Percentiles rank a stretch among this genome's conserved stretches.
Evolutionary conservation across 2,888 invertebrate species (phyloP).

Genomic region (Teleiodes luculella): DNA sequence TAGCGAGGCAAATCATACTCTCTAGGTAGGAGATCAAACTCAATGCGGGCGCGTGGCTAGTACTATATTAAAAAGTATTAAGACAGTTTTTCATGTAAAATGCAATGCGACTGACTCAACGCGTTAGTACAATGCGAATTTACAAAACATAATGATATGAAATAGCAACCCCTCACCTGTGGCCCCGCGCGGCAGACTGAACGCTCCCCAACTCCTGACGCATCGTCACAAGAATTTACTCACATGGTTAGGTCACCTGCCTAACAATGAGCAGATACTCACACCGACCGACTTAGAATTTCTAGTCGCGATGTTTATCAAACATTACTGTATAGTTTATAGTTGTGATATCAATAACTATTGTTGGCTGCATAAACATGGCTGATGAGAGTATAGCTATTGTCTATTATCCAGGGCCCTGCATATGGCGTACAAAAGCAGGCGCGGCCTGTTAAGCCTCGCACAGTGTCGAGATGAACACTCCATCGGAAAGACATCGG

Average conservation of each 20-base stretch:
- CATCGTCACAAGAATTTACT: constrained; percentile 7
- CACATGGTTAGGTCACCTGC: constrained; percentile 13
- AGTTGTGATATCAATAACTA: constrained; percentile 68
- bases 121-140: neutral
- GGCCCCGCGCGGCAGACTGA: neutral
- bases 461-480: constrained; percentile 63
- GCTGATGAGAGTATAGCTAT: constrained; percentile 50
- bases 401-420: constrained; percentile 63
- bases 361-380: constrained; percentile 65
- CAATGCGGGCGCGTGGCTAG: too few relatives aligned
- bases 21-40: too few relatives aligned
- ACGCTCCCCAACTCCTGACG: neutral
- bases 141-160: neutral
- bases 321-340: constrained; percentile 64
- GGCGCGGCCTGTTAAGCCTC: constrained; percentile 62
- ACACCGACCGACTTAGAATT: constrained; percentile 53
- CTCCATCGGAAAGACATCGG: constrained; percentile 54
- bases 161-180: neutral
- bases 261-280: constrained; percentile 43
- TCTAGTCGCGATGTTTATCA: constrained; percentile 66
- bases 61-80: too few relatives aligned
- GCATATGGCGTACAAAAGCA: constrained; percentile 74
- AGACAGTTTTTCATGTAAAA: too few relatives aligned
- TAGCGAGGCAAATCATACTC: too few relatives aligned
- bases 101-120: too few relatives aligned